Evolutionary conservation across 2,797 vertebrate genomes (phyloP).

Genomic region (Choloepus didactylus): DNA sequence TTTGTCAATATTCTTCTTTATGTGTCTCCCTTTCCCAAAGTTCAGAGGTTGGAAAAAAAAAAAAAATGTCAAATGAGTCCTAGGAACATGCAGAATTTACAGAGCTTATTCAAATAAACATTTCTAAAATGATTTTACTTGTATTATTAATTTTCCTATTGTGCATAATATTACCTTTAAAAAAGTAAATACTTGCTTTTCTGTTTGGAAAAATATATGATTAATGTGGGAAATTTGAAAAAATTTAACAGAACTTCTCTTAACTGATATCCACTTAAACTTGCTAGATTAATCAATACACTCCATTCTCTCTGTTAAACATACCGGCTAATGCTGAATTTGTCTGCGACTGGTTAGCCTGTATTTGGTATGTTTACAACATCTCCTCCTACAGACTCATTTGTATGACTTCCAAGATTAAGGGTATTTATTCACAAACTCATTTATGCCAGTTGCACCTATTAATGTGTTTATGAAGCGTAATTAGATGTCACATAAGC

Average conservation of each 20-base stretch:
- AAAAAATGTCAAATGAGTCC: background rate
- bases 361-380: background rate
- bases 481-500: slow-evolving; percentile 70
- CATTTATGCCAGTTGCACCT: slow-evolving; percentile 58
- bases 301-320: background rate
- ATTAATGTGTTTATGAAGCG: slow-evolving; percentile 66
- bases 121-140: background rate
- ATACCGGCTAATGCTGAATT: background rate
- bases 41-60: background rate
- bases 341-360: background rate
- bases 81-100: background rate
- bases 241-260: background rate
- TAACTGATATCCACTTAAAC: background rate
- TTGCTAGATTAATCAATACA: slow-evolving; percentile 20
- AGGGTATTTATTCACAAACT: slow-evolving; percentile 71
- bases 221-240: background rate
- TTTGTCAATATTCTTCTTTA: background rate
- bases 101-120: background rate
- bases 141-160: slow-evolving; percentile 15
- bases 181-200: background rate
- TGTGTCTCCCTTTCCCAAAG: background rate
- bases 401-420: slow-evolving; percentile 54
- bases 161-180: slow-evolving; percentile 8
- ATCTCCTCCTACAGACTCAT: background rate
- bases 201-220: slow-evolving; percentile 40